A percentile compares a stretch with the other conserved stretches of the same genome.
Evolutionary conservation across 1,140 invertebrate species (phyloP).

Genomic region (Scaptomyza graminum): DNA sequence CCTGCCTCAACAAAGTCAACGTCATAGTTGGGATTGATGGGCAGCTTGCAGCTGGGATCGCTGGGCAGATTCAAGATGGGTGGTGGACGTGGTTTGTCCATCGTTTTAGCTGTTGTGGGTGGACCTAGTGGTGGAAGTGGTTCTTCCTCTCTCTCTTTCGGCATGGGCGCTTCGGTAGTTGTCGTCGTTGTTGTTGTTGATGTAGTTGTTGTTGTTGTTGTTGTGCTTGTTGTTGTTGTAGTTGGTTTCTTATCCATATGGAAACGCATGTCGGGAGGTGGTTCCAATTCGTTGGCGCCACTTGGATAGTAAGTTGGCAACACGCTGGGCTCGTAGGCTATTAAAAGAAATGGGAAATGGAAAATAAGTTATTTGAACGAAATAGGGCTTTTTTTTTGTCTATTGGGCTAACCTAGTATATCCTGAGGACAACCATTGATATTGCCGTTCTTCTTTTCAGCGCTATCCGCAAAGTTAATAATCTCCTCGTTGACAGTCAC

Average conservation of each 20-base stretch:
- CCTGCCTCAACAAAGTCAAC: slow-evolving; percentile 71
- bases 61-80: slow-evolving; percentile 63
- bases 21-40: slow-evolving; percentile 79
- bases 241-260: slow-evolving; percentile 25
- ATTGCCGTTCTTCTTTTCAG: slow-evolving; percentile 86
- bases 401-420: slow-evolving; percentile 65
- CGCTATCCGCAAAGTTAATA: slow-evolving; percentile 92
- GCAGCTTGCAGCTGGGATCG: slow-evolving; percentile 84
- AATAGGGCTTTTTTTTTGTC: neutral
- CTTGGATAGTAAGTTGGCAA: slow-evolving; percentile 69
- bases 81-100: slow-evolving; percentile 47
- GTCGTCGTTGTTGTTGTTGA: slow-evolving; percentile 36
- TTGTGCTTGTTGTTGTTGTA: slow-evolving; percentile 29
- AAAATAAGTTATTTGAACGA: neutral
- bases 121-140: slow-evolving; percentile 31
- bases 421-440: slow-evolving; percentile 87
- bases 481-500: slow-evolving; percentile 92
- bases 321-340: slow-evolving; percentile 64
- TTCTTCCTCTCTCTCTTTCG: slow-evolving; percentile 4
- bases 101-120: slow-evolving; percentile 29
- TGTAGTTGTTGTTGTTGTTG: slow-evolving; percentile 20
- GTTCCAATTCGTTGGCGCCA: slow-evolving; percentile 60
- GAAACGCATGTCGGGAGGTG: slow-evolving; percentile 4
- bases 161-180: slow-evolving; percentile 10
- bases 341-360: neutral